These are phyloP conservation scores for Danaus melanippus DNA, from an alignment of 1,140 invertebrate genomes.

Conservation along the genomic window DNA sequence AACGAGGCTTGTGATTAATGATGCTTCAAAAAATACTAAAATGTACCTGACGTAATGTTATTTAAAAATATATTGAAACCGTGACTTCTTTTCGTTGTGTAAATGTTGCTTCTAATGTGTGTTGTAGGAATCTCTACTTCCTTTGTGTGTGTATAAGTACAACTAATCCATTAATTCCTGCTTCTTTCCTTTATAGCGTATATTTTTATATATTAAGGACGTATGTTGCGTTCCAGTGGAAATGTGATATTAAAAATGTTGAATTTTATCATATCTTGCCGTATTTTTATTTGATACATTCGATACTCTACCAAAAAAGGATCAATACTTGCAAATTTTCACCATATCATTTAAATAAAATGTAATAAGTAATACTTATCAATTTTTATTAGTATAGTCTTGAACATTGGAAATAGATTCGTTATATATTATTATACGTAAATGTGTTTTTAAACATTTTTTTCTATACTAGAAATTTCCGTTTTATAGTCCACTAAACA, in stretches of 20 bases:
- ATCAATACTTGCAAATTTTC: too few species aligned
- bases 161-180: conserved; percentile 15
- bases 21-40: conserved; percentile 29
- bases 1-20: conserved; percentile 29
- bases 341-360: too few species aligned
- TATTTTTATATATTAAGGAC: conserved; percentile 32
- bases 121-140: conserved; percentile 6
- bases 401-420: neutral
- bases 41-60: conserved; percentile 60
- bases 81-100: conserved; percentile 35
- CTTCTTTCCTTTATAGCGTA: conserved; percentile 40
- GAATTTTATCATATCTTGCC: conserved; percentile 21
- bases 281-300: too few species aligned
- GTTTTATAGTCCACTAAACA: too few species aligned
- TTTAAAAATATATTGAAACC: conserved; percentile 35
- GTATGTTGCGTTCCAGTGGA: conserved; percentile 55
- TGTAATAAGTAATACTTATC: neutral
- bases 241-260: conserved; percentile 71
- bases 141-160: conserved; percentile 15
- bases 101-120: conserved; percentile 23
- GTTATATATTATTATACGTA: neutral
- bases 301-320: too few species aligned
- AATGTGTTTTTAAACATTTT: neutral
- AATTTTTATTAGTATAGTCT: neutral
- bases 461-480: too few species aligned